Conservation (phyloP, 2,113 vertebrate species). For the Paramormyrops kingsleyae region DNA sequence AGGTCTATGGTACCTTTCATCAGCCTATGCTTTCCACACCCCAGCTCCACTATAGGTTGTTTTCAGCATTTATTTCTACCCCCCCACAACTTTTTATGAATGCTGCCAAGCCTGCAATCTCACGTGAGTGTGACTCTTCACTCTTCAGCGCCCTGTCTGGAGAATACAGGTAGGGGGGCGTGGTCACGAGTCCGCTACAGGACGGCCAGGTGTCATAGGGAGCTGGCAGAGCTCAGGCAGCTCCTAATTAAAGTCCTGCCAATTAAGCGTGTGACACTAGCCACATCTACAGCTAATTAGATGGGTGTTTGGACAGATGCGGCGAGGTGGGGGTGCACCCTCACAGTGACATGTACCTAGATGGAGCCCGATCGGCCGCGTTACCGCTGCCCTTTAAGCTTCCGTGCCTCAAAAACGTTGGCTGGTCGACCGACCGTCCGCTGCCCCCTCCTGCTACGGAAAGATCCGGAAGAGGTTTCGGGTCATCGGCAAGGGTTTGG, state of each 20-base stretch:
- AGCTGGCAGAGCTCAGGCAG: not conserved
- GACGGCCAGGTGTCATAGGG: not conserved
- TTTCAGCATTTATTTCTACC: not conserved
- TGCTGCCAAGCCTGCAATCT: not conserved
- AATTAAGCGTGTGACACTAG: constrained; percentile 27
- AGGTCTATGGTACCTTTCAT: not conserved
- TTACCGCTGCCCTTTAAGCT: not conserved
- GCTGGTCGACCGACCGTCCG: not conserved
- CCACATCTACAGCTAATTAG: constrained; percentile 22
- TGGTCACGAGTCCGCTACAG: not conserved
- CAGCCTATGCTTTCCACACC: not conserved
- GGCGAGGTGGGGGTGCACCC: not conserved
- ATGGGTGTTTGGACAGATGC: constrained; percentile 11
- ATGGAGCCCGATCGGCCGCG: not conserved
- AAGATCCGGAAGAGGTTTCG: not conserved
- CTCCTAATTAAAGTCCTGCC: constrained; percentile 27
- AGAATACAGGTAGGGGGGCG: not conserved
- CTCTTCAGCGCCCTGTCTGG: not conserved
- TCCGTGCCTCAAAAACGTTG: not conserved
- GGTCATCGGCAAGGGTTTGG: not conserved
- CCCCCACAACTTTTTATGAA: not conserved
- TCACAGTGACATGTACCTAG: not conserved
- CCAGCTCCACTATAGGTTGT: not conserved
- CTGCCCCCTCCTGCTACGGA: not conserved
- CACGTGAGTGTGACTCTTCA: not conserved